Evolutionary conservation across 1,140 invertebrate species (phyloP), one percentile per base, ranked within the genome.

Genomic region (Halictus rubicundus): DNA sequence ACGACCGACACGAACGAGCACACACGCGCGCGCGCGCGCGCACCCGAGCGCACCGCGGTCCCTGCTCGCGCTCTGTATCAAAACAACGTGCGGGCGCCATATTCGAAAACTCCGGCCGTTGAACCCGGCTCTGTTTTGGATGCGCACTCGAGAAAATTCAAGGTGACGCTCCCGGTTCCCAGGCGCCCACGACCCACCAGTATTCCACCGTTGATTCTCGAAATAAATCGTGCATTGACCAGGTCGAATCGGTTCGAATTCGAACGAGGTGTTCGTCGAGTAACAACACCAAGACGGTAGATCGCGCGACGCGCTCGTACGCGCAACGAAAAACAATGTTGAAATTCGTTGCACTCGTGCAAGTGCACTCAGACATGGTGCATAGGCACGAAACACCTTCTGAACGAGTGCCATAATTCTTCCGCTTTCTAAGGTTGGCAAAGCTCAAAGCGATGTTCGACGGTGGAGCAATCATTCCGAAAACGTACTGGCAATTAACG

Each of bases 111-210:
- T 23, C 32, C 21, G 64, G 23, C 21, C 72, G 23, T 54, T 54
- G 72, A 80, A 80, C 72, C 37, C 19, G 5, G 2, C 8, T 32
- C 54, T 75, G 78, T 75, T 80, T 80, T 63, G n/a, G 54, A 63
- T 42, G 65, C 42, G 21, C 54, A 42, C 10, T 42, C 57, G 57
- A 68, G 57, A 39, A 76, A 76, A 76, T 75, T 80, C 78, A 80
- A 80, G 72, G 72, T 49, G 42, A 75, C 23, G 49, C 49, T 21
- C 49, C 16, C 49, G 16, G 68, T 64, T 66, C 42, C 54, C 23
- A 39, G n/a, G 37, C 64, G 71, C n/a, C n/a, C n/a, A 42, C 64
- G 42, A 64, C 68, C 60, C 68, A 32, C 68, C 59, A 25, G 19
- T 5, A 14, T 59, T 75, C n/a, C 57, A 68, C 32, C n/a, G 32